phyloP scores from a whole-genome alignment of 2,888 invertebrate genomes.

The Conus canariensis region DNA sequence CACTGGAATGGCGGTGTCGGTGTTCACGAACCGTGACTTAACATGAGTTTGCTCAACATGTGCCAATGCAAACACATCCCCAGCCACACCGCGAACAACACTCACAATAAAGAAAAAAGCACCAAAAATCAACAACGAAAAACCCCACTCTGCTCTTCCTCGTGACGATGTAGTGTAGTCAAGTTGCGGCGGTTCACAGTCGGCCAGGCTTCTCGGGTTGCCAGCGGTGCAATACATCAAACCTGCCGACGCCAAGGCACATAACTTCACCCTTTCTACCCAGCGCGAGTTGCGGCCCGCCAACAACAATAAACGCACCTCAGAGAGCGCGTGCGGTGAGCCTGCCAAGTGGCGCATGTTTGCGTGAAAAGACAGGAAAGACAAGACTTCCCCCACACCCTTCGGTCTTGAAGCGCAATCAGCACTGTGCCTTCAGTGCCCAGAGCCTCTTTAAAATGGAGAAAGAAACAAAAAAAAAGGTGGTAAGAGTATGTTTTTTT shows the following conservation, averaged over 20 bases:
- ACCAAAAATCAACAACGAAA: not conserved
- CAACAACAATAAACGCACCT: slow-evolving; percentile 11
- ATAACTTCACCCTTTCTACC: slow-evolving; percentile 11
- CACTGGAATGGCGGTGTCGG: not conserved
- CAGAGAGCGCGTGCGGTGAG: not conserved
- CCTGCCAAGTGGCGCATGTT: not conserved
- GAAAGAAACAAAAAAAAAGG: no score
- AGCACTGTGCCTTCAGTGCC: no score
- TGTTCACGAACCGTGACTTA: not conserved
- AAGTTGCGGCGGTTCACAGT: not conserved
- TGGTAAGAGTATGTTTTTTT: no score
- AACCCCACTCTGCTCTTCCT: not conserved
- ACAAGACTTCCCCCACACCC: not conserved
- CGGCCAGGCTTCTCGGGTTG: not conserved
- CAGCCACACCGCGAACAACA: not conserved
- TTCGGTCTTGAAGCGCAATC: no score
- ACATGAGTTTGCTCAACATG: not conserved
- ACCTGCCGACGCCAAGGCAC: slow-evolving; percentile 3
- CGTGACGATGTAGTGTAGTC: not conserved
- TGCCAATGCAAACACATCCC: not conserved
- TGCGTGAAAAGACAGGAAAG: not conserved
- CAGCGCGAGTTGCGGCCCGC: slow-evolving; percentile 4
- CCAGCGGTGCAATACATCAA: not conserved
- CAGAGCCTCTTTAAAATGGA: no score
- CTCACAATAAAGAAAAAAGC: not conserved